Base-by-base conservation (phyloP, 1,140 invertebrate genomes). In the Ceratitis capitata region DNA sequence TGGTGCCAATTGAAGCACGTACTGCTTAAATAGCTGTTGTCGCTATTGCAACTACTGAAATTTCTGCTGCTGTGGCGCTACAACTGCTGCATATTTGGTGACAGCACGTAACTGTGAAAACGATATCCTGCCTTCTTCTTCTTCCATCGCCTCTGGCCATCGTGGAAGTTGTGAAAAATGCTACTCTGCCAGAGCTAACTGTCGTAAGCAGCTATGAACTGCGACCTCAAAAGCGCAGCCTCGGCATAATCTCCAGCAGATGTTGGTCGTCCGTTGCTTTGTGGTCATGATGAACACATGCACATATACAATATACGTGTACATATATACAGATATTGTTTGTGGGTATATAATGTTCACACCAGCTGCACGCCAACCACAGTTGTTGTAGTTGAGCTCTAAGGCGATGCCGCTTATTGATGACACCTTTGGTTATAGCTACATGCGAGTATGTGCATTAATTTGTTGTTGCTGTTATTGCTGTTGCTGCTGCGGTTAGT, bases 11-110 rank as follows among this genome's bases (percentile, higher is more conserved):
- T 78, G 29, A 78, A 78, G 69, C 69, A 78, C 69, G 69, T 78
- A 78, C 19, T 78, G 69, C 69, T 78, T 78, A 78, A 78, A 78
- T 78, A 78, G 69, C 69, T 78, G 39, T 78, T 78, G 29, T 78
- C 69, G 69, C 42, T 47, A 32, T 45, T 42, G 23, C 42, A 19
- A 23, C 39, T 35, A 78, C 69, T 26, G 69, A 45, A 39, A 26
- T 26, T 45, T n/a, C 39, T 23, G 69, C 69, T 45, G 7, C 69
- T 78, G 23, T 69, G 29, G 32, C n/a, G 19, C 3, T 69, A 32
- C 69, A 42, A 14, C n/a, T 78, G 69, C 69, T 42, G 39, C 69
- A 19, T 19, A 78, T 78, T 78, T 78, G 69, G 69, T 78, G 69
- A 26, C 69, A 78, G 69, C 69, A 78, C 69, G 69, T 78, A 35